Percentiles rank a stretch among this genome's conserved stretches.
These are phyloP conservation scores for Amblyjoppa fuscipennis DNA, from an alignment of 2,888 invertebrate species.

Conservation along the genomic window DNA sequence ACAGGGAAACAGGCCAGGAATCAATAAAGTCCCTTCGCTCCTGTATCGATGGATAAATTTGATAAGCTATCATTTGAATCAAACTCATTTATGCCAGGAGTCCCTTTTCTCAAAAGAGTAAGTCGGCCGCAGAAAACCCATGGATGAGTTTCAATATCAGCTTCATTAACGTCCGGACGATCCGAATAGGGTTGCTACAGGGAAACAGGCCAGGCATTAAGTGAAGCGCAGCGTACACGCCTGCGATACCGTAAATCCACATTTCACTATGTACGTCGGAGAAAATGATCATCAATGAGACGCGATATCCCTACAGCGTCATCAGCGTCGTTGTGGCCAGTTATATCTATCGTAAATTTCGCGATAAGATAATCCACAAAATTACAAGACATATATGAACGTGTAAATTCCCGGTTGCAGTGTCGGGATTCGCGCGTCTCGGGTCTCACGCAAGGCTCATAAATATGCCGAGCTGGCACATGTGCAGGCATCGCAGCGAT, in stretches of 20 bases:
- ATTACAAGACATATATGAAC: not conserved
- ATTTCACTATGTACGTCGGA: not conserved
- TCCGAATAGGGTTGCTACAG: not conserved
- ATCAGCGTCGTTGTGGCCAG: not conserved
- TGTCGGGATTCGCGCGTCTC: constrained; percentile 30
- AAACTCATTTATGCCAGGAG: too few species aligned
- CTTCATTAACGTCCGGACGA: not conserved
- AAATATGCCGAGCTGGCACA: constrained; percentile 24
- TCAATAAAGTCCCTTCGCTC: not conserved
- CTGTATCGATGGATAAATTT: too few species aligned
- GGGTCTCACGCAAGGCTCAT: constrained; percentile 38
- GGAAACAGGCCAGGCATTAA: too few species aligned
- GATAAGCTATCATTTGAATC: too few species aligned
- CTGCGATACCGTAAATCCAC: not conserved
- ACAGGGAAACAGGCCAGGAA: too few species aligned
- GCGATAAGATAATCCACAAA: not conserved
- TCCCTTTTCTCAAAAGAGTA: too few species aligned
- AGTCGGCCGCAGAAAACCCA: too few species aligned
- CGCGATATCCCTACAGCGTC: not conserved
- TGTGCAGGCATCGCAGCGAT: not conserved
- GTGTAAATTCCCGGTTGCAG: constrained; percentile 1
- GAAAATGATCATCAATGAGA: not conserved
- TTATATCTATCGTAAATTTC: not conserved
- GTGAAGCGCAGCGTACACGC: too few species aligned
- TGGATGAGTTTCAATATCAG: not conserved